Base-by-base conservation (phyloP, 2,113 vertebrate genomes). In the Onychorhynchus coronatus region DNA sequence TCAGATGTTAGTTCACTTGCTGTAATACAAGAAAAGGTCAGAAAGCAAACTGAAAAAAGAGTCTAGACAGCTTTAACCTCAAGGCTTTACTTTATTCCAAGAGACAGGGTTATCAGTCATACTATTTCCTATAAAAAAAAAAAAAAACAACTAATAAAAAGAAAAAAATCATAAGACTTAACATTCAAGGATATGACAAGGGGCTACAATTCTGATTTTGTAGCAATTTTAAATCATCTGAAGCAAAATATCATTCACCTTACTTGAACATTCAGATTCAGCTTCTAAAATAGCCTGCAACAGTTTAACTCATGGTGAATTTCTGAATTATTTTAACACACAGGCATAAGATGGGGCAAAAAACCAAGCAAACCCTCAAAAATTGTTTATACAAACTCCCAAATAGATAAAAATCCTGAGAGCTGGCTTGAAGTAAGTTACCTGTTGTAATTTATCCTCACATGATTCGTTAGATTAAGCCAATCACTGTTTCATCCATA, bases 1-100 rank as follows among this genome's bases (percentile, higher is more conserved):
- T 95, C 91, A 95, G 83, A 95, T 96, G 95, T 62, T 41, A 75
- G 65, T 93, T 95, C 95, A 89, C 77, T 76, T 71, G 85, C 50
- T 95, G 78, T 80, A 96, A 96, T 93, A 85, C 87, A 93, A 84
- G 96, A 93, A 97, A 97, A 96, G 97, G 91, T 96, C 94, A 96
- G 81, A 95, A 97, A 97, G 59, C 95, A 92, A 97, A 91, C 62
- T 95, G 68, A 88, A 96, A 91, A 96, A 95, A 56, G 33, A 31
- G 25, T 94, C 47, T 47, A 33, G 84, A 94, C 88, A 86, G 79
- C 31, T 93, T 93, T 61, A 93, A 96, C 87, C 93, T 91, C 56
- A 76, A 83, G 73, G 91, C 74, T 86, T 93, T 93, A 42, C 61
- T 96, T 94, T 95, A 81, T 88, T 95, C 89, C 94, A 90, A 92